Conservation (phyloP, 2,888 invertebrate genomes). For the Drosophila diplacantha region DNA sequence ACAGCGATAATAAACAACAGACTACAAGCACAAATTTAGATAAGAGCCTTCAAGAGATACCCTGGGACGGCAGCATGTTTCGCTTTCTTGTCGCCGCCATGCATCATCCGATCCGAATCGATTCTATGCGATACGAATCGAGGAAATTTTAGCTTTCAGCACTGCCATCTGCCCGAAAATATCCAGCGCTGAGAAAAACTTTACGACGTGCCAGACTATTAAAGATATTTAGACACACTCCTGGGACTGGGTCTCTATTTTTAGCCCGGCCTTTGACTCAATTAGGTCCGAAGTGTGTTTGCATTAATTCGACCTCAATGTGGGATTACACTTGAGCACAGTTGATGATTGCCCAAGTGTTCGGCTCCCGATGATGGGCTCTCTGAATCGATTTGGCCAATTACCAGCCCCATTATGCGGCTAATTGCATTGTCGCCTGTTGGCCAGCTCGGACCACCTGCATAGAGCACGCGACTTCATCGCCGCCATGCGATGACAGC, state of each 20-base stretch:
- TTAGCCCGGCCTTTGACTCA: slow-evolving; percentile 34
- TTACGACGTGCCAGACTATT: slow-evolving; percentile 65
- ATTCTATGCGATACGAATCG: slow-evolving; percentile 39
- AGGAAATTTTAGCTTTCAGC: slow-evolving; percentile 64
- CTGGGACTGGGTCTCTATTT: slow-evolving; percentile 23
- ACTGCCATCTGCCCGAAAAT: slow-evolving; percentile 47
- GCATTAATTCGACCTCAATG: slow-evolving; percentile 58
- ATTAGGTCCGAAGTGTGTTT: slow-evolving; percentile 49
- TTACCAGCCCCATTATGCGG: slow-evolving; percentile 25
- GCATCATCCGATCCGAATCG: slow-evolving; percentile 43
- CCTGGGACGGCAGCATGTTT: slow-evolving; percentile 32
- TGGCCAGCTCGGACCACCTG: slow-evolving; percentile 38
- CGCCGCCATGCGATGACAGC: slow-evolving; percentile 19
- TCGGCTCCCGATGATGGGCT: slow-evolving; percentile 14
- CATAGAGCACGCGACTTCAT: slow-evolving; percentile 40
- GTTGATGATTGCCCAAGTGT: slow-evolving; percentile 26
- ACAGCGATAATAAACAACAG: slow-evolving; percentile 46
- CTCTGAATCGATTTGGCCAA: slow-evolving; percentile 21
- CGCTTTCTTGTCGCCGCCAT: slow-evolving; percentile 65
- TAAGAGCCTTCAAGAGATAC: slow-evolving; percentile 27
- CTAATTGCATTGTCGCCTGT: slow-evolving; percentile 33
- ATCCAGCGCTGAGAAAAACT: slow-evolving; percentile 55
- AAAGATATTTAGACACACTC: slow-evolving; percentile 32
- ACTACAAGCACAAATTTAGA: slow-evolving; percentile 41
- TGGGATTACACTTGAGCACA: slow-evolving; percentile 44